Base-by-base conservation (phyloP, 2,113 vertebrate species). In the Upupa epops region DNA sequence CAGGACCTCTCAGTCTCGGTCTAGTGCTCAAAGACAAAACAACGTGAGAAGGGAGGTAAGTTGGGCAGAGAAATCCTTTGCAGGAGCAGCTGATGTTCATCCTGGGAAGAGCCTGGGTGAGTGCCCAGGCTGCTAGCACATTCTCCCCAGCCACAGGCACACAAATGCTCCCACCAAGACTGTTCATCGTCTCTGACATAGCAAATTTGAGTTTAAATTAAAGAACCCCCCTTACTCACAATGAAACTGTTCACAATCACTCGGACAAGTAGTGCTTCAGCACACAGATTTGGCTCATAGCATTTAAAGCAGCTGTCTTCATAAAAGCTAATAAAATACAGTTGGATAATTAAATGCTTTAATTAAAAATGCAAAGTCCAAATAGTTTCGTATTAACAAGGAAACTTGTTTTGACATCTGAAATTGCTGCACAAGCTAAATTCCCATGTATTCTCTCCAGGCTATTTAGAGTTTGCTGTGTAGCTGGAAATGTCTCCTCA, bases 331-430 rank as follows among this genome's bases (percentile, higher is more conserved):
- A 96, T 96, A 96, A 96, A 97, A 96, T 93, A 89, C 92, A 82
- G 31, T 58, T 40, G 94, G 94, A 93, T 96, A 96, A 97, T 96
- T 96, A 96, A 96, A 96, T 93, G 93, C 93, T 95, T 97, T 97
- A 96, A 96, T 97, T 97, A 97, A 97, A 97, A 95, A 96, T 89
- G 92, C 85, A 91, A 96, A 97, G 78, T 90, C 96, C 92, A 95
- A 96, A 96, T 88, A 96, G 95, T 96, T 97, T 92, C 89, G 74
- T 95, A 89, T 74, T 93, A 96, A 95, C 89, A 73, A 92, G 89
- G 86, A 96, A 96, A 94, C 95, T 96, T 96, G 96, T 96, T 96
- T 96, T 97, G 96, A 97, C 96, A 94, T 97, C 96, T 92, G 83
- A 96, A 96, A 96, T 95, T 66, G 95, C 96, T 93, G 86, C 96